Evolutionary conservation across 1,140 invertebrate genomes (phyloP), one percentile per base, ranked within the genome.

Genomic region (Drosophila nigrodunni): DNA sequence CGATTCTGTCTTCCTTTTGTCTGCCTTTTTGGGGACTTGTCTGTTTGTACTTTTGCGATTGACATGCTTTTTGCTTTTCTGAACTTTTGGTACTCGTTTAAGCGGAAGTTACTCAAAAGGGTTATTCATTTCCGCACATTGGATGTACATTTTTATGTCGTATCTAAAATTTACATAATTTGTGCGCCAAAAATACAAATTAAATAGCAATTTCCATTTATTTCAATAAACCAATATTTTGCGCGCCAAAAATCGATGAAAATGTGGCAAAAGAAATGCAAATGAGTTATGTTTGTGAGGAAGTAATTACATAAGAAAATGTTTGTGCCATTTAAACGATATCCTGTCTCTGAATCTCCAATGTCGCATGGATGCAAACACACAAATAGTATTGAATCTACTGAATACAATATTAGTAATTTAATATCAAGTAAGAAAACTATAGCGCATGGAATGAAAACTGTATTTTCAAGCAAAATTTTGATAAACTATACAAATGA

Each of bases 31-130:
- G 70, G 39, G 35, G 59, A 69, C 66, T 66, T 80, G 68, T 91
- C 74, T 83, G 74, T 54, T 77, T 77, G 71, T 69, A 80, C 68
- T 78, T 71, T 79, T 80, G 21, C 61, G 46, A 46, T 76, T 90
- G 78, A 90, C 82, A 82, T 85, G 78, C 78, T 85, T 79, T 89
- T 89, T 89, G 85, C 80, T 90, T 81, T 85, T 79, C 71, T 86
- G 86, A 89, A 90, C 86, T 89, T 89, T 90, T 89, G 57, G 67
- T 59, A 71, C 78, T 75, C 50, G 64, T 46, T 86, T 43, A 18
- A 72, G 55, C 85, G 85, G 85, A 89, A 81, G 81, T 89, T 55
- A 30, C 41, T 13, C 54, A 54, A 77, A 89, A 69, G 52, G 74
- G 65, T 70, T 70, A 60, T 59, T 50, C 71, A 74, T 71, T 85